These are phyloP conservation scores for Eulemur rufifrons DNA, from an alignment of 2,113 vertebrate species.

Conservation along the genomic window DNA sequence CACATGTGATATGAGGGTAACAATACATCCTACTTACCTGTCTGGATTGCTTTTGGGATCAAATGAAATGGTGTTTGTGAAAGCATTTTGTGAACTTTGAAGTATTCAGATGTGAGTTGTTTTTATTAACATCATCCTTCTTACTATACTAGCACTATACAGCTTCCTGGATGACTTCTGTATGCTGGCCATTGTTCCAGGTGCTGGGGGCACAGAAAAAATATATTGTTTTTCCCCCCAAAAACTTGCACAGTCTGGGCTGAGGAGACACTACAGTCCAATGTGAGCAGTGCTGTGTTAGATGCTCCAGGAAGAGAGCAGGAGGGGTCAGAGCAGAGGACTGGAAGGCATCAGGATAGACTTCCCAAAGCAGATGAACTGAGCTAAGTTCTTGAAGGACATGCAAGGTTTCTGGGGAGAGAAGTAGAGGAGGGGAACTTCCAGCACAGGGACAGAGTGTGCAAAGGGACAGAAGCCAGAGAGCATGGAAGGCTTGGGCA, in stretches of 20 bases:
- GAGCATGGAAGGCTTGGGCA: fast-evolving
- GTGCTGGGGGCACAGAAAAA: background rate
- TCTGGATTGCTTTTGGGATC: background rate
- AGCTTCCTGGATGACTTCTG: background rate
- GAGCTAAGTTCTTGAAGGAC: background rate
- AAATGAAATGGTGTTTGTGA: background rate
- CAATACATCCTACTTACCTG: background rate
- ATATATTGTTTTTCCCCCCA: background rate
- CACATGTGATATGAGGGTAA: background rate
- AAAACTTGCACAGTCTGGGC: background rate
- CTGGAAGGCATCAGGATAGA: background rate
- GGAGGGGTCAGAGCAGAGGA: background rate
- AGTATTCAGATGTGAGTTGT: background rate
- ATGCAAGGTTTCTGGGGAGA: background rate
- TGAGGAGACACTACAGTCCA: background rate
- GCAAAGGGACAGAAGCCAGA: background rate
- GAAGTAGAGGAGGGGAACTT: background rate
- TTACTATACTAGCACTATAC: background rate
- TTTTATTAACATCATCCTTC: background rate
- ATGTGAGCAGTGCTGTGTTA: background rate
- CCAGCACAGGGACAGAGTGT: background rate
- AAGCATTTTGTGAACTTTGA: background rate
- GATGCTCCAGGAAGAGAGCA: no score
- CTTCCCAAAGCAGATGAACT: background rate
- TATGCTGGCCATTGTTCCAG: background rate